Base-by-base conservation (phyloP, 2,797 vertebrate genomes). In the Phoxinus dragarum region DNA sequence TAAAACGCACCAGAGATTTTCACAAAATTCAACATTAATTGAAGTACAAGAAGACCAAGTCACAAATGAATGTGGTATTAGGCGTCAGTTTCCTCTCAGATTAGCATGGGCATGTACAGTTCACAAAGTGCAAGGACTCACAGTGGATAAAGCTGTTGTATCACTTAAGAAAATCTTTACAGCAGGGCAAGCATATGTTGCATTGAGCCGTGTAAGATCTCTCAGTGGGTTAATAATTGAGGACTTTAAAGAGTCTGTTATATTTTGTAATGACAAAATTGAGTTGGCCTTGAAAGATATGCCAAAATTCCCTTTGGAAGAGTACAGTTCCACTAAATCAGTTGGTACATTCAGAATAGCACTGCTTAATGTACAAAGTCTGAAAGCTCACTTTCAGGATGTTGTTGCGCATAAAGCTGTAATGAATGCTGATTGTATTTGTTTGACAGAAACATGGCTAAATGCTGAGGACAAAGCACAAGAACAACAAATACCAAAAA, bases 121-220 rank as follows among this genome's bases (percentile, higher is more conserved):
- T 31, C 61, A 64, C 27, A 64, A 27, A 27, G 27, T 27, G 27
- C 27, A 86, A 75, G 84, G 84, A 6, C 59, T 86, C 0, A 82
- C 85, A 36, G 72, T 59, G 4, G 85, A 86, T 14, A 76, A 59
- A 54, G 61, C 79, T 9, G 59, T 67, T 66, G 80, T 86, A 5
- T 86, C 80, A 17, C 52, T 82, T 27, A n/a, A 54, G n/a, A 85
- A 85, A 56, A 79, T 76, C 11, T 86, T 81, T 67, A 31, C 85
- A 74, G 69, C 85, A 27, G 27, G 27, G 27, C 27, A 27, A 27
- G 27, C 27, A 27, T 27, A 27, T 27, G 27, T 27, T 27, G 72
- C 42, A 49, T 75, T 75, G 38, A 67, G 79, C 19, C 79, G 64
- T 16, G 36, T 80, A 36, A 74, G 49, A 59, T 64, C 69, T 64